These are phyloP conservation scores for Belonocnema kinseyi DNA, from an alignment of 1,140 invertebrate genomes.

Conservation along the genomic window DNA sequence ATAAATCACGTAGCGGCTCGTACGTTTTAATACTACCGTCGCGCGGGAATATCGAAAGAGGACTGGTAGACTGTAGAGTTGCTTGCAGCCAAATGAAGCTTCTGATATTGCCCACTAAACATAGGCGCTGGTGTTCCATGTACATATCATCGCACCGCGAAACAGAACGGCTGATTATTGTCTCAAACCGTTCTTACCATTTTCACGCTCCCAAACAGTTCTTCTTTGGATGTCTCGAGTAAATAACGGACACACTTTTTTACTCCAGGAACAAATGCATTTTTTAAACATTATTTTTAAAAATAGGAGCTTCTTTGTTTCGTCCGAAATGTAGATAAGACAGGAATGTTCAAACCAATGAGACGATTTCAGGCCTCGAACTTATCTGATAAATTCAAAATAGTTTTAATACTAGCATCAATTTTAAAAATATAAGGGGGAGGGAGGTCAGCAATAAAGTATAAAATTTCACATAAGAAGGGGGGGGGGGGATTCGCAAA, in stretches of 20 bases:
- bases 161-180: constrained; percentile 18
- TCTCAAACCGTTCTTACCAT: neutral
- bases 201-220: constrained; percentile 15
- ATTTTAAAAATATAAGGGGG: too few species aligned
- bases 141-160: neutral
- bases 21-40: constrained; percentile 49
- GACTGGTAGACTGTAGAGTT: constrained; percentile 55
- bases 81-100: constrained; percentile 49
- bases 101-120: constrained; percentile 44
- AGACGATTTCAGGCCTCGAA: too few species aligned
- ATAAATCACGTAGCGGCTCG: neutral
- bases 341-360: too few species aligned
- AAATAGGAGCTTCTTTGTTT: too few species aligned
- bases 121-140: constrained; percentile 46
- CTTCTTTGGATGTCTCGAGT: constrained; percentile 15
- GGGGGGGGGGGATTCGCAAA: too few species aligned
- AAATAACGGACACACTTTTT: neutral
- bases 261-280: constrained; percentile 22
- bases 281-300: too few species aligned
- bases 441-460: too few species aligned
- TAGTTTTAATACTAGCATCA: too few species aligned
- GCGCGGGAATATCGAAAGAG: constrained; percentile 69
- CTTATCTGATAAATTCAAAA: too few species aligned
- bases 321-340: too few species aligned
- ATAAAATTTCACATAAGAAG: too few species aligned